Conservation (phyloP, 2,888 invertebrate species). For the Amiota communis region DNA sequence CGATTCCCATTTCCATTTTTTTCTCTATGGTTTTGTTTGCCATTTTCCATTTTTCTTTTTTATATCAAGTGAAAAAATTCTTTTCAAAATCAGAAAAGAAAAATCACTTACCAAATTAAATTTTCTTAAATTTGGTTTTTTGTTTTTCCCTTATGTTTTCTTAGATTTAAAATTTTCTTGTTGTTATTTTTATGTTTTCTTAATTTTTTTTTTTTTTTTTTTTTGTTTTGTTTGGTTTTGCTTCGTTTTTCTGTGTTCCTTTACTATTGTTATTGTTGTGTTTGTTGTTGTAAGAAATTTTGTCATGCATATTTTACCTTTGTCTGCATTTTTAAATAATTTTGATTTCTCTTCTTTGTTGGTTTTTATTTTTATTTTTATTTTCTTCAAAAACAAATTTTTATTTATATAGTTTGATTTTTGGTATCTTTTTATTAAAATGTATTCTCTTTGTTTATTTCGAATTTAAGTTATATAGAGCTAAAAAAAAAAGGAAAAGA, state of each 20-base stretch:
- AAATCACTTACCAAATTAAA: constrained; percentile 63
- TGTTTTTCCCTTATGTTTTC: neutral
- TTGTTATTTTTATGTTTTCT: neutral
- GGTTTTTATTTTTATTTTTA: too few relatives aligned
- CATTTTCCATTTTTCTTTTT: neutral
- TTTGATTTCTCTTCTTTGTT: too few relatives aligned
- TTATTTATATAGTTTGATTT: too few relatives aligned
- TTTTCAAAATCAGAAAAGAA: constrained; percentile 39
- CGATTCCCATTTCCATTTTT: neutral
- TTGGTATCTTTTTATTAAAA: too few relatives aligned
- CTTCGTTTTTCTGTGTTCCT: constrained; percentile 1
- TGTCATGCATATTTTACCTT: neutral
- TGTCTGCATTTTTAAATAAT: neutral
- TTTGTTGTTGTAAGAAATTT: neutral
- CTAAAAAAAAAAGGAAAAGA: too few relatives aligned
- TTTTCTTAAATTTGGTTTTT: constrained; percentile 43
- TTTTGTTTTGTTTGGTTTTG: neutral
- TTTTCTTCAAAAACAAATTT: neutral
- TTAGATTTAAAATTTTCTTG: neutral
- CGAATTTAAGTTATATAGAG: too few relatives aligned
- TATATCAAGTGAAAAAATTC: constrained; percentile 25
- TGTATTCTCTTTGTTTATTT: neutral
- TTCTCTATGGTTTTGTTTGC: neutral
- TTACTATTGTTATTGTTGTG: constrained; percentile 11
- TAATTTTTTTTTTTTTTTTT: neutral